Evolutionary conservation across 2,113 vertebrate species (phyloP), one percentile per base, ranked within the genome.

Genomic region (Fulica atra): DNA sequence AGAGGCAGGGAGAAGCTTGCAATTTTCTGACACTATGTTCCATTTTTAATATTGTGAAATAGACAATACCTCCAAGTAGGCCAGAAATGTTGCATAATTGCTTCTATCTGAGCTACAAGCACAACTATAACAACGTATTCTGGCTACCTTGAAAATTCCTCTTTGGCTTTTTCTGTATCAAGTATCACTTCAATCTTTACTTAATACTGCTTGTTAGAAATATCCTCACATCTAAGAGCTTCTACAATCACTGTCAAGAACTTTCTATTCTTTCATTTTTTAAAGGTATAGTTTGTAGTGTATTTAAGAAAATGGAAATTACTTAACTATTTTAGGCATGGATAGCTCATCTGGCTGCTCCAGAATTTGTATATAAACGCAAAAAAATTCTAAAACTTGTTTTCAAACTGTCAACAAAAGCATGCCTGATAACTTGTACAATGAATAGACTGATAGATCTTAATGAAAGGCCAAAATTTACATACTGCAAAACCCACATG

Each of bases 1-100:
- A 96, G 94, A 11, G 65, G 81, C 69, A 61, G 38, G 89, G 26
- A 91, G 83, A 88, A 96, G 79, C 81, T 70, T 63, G 56, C 77
- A 84, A 88, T 94, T 98, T 96, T 95, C 89, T 91, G 93, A 92
- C 83, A 88, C 29, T 89, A 35, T 79, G 73, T 86, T 93, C 89
- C 82, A 81, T 89, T 98, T 97, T 95, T 95, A 97, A 98, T 96
- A 97, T 96, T 88, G 63, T 68, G 54, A 95, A 97, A 96, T 33
- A 73, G 80, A 95, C 66, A 79, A 57, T 16, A 88, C 33, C 53
- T 69, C 78, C 10, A 19, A 90, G 80, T n/a, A 86, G 83, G 80
- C 78, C 85, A 66, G 71, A 94, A 87, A 95, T 48, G 24, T 91
- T 91, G 56, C 33, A 18, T 56, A 93, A 96, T 80, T 88, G 42